These are phyloP conservation scores for Cavia aperea DNA, from an alignment of 2,113 vertebrate species.

Conservation along the genomic window DNA sequence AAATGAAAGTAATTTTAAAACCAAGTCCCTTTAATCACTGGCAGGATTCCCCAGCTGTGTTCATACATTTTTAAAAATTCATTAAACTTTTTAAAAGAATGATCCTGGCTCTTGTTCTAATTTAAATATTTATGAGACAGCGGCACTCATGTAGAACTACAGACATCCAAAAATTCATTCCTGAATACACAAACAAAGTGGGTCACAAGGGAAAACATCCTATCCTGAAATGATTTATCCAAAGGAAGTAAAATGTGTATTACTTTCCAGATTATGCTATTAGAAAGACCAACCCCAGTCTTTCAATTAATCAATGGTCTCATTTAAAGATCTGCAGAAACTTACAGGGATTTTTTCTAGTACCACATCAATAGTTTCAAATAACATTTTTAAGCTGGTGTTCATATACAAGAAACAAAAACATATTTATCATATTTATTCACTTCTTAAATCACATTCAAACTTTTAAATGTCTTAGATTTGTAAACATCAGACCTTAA, in stretches of 20 bases:
- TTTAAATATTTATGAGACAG: conserved; percentile 70
- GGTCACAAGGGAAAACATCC: conserved; percentile 17
- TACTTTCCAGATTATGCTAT: conserved; percentile 46
- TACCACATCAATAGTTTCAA: conserved; percentile 24
- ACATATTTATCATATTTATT: conserved; percentile 29
- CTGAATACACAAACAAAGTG: background rate
- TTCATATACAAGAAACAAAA: conserved; percentile 29
- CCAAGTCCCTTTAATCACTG: conserved; percentile 33
- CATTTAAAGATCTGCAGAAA: conserved; percentile 44
- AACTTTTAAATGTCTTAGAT: conserved; percentile 30
- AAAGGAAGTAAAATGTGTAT: conserved; percentile 40
- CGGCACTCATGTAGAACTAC: conserved; percentile 17
- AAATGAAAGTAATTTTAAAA: conserved; percentile 42
- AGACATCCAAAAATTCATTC: conserved; percentile 29
- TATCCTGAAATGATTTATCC: conserved; percentile 38
- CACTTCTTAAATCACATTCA: conserved; percentile 38
- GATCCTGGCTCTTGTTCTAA: conserved; percentile 43
- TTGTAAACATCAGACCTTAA: conserved; percentile 31
- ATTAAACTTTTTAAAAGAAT: conserved; percentile 62
- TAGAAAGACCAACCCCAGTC: conserved; percentile 24
- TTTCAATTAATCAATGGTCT: conserved; percentile 38
- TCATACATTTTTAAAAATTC: conserved; percentile 53
- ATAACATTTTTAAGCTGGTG: conserved; percentile 5
- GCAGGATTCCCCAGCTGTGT: conserved; percentile 30
- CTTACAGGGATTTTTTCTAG: background rate